These are phyloP conservation scores for Fistularia commersonii DNA, from an alignment of 2,797 vertebrate species.

Conservation along the genomic window DNA sequence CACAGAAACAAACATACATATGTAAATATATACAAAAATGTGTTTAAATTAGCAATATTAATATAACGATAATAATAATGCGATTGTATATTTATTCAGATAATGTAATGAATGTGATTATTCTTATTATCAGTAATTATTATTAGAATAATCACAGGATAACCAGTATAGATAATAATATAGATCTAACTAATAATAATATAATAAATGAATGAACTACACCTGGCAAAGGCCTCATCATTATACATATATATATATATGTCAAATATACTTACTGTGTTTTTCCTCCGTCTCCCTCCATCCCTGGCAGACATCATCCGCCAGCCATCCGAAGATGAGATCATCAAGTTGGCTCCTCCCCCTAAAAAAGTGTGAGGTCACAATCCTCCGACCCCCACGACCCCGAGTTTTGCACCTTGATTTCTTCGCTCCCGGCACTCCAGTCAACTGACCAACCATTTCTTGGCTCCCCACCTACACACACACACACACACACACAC, in stretches of 20 bases:
- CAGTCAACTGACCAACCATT: constrained; percentile 46
- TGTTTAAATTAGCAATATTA: no score
- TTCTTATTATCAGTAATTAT: no score
- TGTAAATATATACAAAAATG: background rate
- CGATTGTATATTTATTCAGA: no score
- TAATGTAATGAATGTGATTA: no score
- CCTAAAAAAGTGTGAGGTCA: constrained; percentile 88
- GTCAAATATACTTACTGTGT: no score
- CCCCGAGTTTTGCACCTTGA: constrained; percentile 57
- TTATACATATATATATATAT: no score
- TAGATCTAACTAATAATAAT: no score
- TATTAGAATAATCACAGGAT: no score
- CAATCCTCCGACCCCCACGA: constrained; percentile 1
- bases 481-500: constrained; percentile 1
- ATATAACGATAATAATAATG: no score
- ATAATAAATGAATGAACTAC: no score
- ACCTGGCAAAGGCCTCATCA: no score
- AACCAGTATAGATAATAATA: no score
- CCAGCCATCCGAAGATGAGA: constrained; percentile 94
- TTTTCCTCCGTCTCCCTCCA: background rate
- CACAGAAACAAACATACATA: background rate
- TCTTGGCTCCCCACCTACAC: constrained; percentile 11
- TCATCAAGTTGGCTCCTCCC: constrained; percentile 93
- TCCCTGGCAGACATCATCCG: constrained; percentile 85
- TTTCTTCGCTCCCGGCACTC: constrained; percentile 57